Conservation (phyloP, 2,113 vertebrate species). For the Nyctibius bracteatus region DNA sequence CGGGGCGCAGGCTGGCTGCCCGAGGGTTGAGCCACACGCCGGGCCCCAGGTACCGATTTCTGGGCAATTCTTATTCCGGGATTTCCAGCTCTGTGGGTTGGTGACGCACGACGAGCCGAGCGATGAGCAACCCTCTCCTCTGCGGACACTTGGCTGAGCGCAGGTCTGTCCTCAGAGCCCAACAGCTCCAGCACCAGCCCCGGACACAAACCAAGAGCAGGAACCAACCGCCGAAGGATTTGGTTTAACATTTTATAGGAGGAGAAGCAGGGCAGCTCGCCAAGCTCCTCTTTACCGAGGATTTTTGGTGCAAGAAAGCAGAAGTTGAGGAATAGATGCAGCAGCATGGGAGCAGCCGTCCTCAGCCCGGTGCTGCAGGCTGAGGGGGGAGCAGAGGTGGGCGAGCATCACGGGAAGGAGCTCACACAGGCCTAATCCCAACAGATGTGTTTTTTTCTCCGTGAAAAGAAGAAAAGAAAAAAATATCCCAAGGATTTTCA, state of each 20-base stretch:
- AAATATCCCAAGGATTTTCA: not conserved
- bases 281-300: rapidly evolving
- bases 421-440: rapidly evolving
- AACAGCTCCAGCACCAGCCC: not conserved
- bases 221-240: not conserved
- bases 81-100: not conserved
- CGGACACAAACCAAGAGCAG: not conserved
- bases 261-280: not conserved
- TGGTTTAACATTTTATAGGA: rapidly evolving
- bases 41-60: not conserved
- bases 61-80: not conserved
- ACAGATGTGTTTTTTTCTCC: not conserved
- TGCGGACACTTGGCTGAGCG: rapidly evolving
- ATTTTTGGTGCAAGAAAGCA: not conserved
- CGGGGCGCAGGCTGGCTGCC: rapidly evolving
- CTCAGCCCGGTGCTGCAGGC: not conserved
- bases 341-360: not conserved
- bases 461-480: not conserved
- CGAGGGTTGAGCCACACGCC: rapidly evolving
- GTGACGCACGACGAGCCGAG: not conserved
- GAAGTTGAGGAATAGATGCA: not conserved
- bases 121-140: not conserved
- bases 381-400: too few species aligned
- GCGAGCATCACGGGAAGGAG: not conserved
- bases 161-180: rapidly evolving